A percentile compares a stretch with the other conserved stretches of the same genome.
Evolutionary conservation across 2,888 invertebrate genomes (phyloP).

Genomic region (Cacoxenus indagator): DNA sequence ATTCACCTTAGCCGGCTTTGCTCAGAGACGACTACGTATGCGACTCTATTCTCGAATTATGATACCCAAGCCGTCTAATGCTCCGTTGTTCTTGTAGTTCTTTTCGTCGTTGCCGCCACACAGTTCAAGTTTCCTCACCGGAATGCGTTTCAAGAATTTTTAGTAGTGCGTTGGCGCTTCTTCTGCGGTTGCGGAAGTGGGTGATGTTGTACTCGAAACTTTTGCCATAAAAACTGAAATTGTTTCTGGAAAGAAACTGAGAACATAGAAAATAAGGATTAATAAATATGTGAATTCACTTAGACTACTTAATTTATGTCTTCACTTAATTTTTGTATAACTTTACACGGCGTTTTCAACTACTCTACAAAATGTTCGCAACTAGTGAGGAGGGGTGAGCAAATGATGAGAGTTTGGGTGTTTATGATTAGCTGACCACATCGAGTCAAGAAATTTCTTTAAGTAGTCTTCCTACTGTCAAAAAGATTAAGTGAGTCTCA

Average conservation of each 20-base stretch:
- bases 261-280: neutral
- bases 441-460: too few relatives aligned
- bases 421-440: neutral
- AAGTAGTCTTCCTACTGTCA: too few relatives aligned
- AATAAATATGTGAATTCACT: neutral
- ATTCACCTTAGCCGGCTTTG: constrained; percentile 28
- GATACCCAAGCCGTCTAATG: constrained; percentile 3
- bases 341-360: neutral
- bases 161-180: neutral
- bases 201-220: constrained; percentile 39
- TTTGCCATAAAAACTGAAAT: constrained; percentile 39
- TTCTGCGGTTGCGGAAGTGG: constrained; percentile 23
- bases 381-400: neutral
- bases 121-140: constrained; percentile 32
- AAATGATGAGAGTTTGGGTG: too few relatives aligned
- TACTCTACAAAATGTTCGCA: neutral
- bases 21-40: neutral
- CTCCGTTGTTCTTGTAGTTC: neutral
- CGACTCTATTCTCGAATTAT: neutral
- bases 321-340: too few relatives aligned
- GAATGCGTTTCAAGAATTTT: constrained; percentile 36
- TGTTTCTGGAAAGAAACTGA: constrained; percentile 41
- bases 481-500: too few relatives aligned
- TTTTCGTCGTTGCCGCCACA: neutral
- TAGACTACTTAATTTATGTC: neutral